Base-by-base conservation (phyloP, 2,888 invertebrate species). In the Gymnoscelis rufifasciata region DNA sequence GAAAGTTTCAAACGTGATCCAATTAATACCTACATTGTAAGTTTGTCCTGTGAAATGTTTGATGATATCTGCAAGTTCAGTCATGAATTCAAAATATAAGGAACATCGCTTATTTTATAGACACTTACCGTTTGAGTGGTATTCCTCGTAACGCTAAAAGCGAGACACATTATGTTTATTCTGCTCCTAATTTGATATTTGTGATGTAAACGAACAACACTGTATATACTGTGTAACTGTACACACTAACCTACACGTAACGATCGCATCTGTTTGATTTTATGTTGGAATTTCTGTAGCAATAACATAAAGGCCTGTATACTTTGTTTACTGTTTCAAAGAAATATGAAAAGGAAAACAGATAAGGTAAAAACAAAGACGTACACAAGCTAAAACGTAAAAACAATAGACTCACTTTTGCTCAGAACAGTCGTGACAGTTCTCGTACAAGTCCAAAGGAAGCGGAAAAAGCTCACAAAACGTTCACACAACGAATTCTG, bases 401-500 rank as follows among this genome's bases (percentile, higher is more conserved):
- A 58, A 64, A 57, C 50, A 42, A 59, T 51, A 56, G 37, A 58
- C 58, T 58, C 43, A 58, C 58, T 52, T 76, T 83, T 70, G 79
- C 80, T 74, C 47, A 76, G 61, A 64, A 67, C 74, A 56, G 68
- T 73, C 62, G 62, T 69, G 53, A 78, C 74, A 15, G 75, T 64
- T 45, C 66, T 67, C 50, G 81, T 73, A 59, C 70, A 71, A 49
- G 68, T 72, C 82, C 80, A 78, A 52, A 83, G 65, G 52, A 74
- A 71, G 64, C 69, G 69, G 61, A 81, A 74, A 68, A 79, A 74
- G 30, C 60, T 64, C 46, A 67, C 62, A 59, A 81, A 71, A 44
- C 83, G 76, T 56, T 74, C 69, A 60, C 71, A 69, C 50, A 83
- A 56, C 38, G 81, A 66, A 52, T 60, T 57, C 54, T 52, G 66